Conservation (phyloP, 2,113 vertebrate genomes). For the Tylochromis polylepis region DNA sequence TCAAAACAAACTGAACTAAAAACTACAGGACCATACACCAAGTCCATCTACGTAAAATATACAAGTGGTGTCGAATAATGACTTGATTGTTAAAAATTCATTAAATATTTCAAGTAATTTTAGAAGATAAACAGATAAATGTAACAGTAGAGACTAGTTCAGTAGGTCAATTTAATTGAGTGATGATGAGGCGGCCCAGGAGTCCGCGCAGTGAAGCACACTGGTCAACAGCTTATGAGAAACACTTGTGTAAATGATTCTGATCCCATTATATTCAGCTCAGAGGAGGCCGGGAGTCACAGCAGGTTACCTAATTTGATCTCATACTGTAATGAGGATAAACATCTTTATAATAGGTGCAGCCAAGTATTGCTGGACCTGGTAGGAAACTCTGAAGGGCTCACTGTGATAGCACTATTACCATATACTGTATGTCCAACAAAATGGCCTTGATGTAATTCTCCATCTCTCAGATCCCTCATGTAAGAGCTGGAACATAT, state of each 20-base stretch:
- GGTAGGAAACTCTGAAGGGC: constrained; percentile 20
- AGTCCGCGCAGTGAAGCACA: background rate
- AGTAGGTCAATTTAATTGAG: constrained; percentile 1
- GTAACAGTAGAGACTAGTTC: background rate
- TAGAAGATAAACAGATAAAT: background rate
- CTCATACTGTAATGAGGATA: constrained; percentile 52
- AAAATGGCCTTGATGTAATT: constrained; percentile 10
- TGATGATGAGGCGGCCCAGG: background rate
- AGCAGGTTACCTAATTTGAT: constrained; percentile 58
- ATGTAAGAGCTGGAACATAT: constrained; percentile 10
- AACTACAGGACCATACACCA: background rate
- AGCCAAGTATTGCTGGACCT: constrained; percentile 33
- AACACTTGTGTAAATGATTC: constrained; percentile 26
- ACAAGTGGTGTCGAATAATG: background rate
- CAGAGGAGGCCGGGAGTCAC: constrained; percentile 34
- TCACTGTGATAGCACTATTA: constrained; percentile 38
- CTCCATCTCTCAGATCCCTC: background rate
- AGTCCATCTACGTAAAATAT: background rate
- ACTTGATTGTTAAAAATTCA: background rate
- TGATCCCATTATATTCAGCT: constrained; percentile 38
- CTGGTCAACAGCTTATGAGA: constrained; percentile 18
- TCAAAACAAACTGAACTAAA: background rate
- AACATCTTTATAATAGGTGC: constrained; percentile 46
- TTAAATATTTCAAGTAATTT: background rate
- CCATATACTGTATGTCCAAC: constrained; percentile 20